These are phyloP conservation scores for Germaria angustata DNA, from an alignment of 2,888 invertebrate genomes.

Conservation along the genomic window DNA sequence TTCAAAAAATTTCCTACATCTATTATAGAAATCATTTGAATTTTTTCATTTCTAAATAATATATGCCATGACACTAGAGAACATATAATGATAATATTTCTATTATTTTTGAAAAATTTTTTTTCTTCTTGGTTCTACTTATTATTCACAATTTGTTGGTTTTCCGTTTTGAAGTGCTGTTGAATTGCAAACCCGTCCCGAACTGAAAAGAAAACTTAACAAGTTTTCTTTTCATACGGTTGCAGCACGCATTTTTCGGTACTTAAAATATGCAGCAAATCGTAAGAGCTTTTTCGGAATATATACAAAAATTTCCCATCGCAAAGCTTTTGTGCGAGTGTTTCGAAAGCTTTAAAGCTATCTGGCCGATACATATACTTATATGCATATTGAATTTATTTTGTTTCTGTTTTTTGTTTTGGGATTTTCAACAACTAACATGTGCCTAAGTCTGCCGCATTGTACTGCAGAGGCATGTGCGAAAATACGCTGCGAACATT, in stretches of 20 bases:
- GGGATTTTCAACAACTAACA: conserved; percentile 50
- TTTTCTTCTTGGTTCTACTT: conserved; percentile 38
- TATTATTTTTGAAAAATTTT: conserved; percentile 31
- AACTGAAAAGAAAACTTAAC: conserved; percentile 77
- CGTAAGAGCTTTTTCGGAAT: conserved; percentile 53
- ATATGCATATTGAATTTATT: no score
- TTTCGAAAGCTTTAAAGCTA: conserved; percentile 52
- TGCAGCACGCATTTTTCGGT: conserved; percentile 69
- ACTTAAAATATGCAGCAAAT: conserved; percentile 60
- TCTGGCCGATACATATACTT: conserved; percentile 13
- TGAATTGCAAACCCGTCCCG: conserved; percentile 79
- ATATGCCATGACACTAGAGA: conserved; percentile 57
- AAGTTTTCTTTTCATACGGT: conserved; percentile 74
- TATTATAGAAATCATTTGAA: conserved; percentile 62
- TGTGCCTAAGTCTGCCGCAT: conserved; percentile 57
- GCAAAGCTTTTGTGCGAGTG: conserved; percentile 38
- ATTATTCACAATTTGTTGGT: conserved; percentile 70
- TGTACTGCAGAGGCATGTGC: conserved; percentile 9
- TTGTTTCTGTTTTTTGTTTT: no score
- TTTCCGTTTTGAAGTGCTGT: conserved; percentile 72
- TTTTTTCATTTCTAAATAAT: conserved; percentile 53
- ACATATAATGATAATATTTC: conserved; percentile 56
- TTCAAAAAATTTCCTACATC: conserved; percentile 50
- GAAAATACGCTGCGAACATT: not conserved
- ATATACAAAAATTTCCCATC: conserved; percentile 34